Percentiles rank a stretch among this genome's conserved stretches.
These are phyloP conservation scores for Rattus rattus DNA, from an alignment of 2,113 vertebrate genomes.

Conservation along the genomic window DNA sequence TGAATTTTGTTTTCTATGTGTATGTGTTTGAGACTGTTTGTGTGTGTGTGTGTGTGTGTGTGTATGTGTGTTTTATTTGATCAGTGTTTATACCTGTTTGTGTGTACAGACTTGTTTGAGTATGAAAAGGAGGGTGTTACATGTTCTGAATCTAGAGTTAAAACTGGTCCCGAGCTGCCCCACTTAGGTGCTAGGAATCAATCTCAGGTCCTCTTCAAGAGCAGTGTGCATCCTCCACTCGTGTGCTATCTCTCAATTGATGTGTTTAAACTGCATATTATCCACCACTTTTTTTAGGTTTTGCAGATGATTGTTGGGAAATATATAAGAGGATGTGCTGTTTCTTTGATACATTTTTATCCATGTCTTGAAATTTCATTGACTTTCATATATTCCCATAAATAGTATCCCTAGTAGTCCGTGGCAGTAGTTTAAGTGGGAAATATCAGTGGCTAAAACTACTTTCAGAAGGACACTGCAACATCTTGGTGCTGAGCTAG, in stretches of 20 bases:
- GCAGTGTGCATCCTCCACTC: background rate
- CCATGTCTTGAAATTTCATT: background rate
- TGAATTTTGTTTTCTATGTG: no score
- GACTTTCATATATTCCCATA: background rate
- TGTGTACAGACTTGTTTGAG: no score
- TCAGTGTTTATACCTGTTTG: background rate
- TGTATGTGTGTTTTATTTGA: no score
- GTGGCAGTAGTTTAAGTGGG: background rate
- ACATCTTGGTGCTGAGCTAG: background rate
- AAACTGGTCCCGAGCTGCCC: background rate
- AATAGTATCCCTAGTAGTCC: background rate
- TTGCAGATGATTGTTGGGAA: background rate
- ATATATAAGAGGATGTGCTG: no score
- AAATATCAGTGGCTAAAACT: background rate
- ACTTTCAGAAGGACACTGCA: background rate
- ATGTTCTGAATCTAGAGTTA: background rate
- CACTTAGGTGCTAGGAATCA: background rate
- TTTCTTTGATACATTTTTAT: background rate
- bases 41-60: no score
- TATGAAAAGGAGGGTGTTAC: no score
- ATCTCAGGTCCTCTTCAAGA: background rate
- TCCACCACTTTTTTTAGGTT: rapidly evolving
- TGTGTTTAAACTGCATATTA: no score
- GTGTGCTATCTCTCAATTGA: background rate
- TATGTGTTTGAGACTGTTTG: no score